phyloP scores from a whole-genome alignment of 2,797 vertebrate species.

The Uromys caudimaculatus region DNA sequence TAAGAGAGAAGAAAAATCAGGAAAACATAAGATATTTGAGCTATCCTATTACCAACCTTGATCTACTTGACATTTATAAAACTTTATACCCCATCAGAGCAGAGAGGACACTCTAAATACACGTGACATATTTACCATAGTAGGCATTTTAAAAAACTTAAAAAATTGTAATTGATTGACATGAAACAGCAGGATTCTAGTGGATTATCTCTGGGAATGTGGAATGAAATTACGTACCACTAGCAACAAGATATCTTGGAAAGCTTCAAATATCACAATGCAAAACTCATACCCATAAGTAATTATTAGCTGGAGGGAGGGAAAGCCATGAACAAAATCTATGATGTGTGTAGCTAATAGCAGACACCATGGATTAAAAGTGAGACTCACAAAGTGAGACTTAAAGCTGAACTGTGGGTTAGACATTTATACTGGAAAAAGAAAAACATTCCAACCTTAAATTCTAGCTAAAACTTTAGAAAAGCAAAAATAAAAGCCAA shows the following conservation, averaged over 20 bases:
- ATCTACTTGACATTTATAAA: slow-evolving; percentile 1
- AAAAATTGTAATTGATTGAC: not conserved
- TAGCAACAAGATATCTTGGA: not conserved
- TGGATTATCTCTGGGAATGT: not conserved
- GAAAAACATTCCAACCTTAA: not conserved
- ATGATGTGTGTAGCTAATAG: not conserved
- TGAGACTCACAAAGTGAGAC: not conserved
- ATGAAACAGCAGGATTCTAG: not conserved
- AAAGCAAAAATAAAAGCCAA: not conserved
- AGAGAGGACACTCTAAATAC: not conserved
- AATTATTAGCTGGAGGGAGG: not conserved
- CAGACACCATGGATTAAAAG: not conserved
- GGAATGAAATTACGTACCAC: slow-evolving; percentile 5
- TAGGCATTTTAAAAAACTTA: not conserved
- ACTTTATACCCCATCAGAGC: not conserved
- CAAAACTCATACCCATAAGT: not conserved
- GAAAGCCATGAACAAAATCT: not conserved
- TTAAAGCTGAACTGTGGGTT: not conserved
- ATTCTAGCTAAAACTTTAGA: not conserved
- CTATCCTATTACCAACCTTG: not conserved
- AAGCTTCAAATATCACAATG: not conserved
- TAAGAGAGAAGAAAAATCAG: not conserved
- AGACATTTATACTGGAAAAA: not conserved
- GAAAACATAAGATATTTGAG: slow-evolving; percentile 12
- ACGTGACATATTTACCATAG: not conserved